These are phyloP conservation scores for Mus pahari DNA, from an alignment of 2,113 vertebrate genomes.

Conservation along the genomic window DNA sequence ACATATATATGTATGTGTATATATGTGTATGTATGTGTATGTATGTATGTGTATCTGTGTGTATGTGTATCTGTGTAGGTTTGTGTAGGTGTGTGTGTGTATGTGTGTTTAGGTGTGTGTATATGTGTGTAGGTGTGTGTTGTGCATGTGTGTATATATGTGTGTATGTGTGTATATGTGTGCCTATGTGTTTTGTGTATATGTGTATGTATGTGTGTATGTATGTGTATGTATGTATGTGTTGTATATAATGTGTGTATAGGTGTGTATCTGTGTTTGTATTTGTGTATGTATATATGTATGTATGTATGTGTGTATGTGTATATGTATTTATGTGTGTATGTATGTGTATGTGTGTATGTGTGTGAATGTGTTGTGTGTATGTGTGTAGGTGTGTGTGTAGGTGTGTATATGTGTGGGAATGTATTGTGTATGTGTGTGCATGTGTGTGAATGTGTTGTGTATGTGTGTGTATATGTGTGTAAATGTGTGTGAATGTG, in stretches of 20 bases:
- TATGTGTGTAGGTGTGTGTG: background rate
- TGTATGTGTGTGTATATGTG: background rate
- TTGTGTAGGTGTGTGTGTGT: too few relatives aligned
- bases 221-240: background rate
- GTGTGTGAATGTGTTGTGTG: background rate
- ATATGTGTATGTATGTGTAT: too few relatives aligned
- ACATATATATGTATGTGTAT: too few relatives aligned
- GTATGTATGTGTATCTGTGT: background rate
- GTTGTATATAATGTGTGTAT: background rate
- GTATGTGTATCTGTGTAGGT: too few relatives aligned
- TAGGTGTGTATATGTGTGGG: background rate
- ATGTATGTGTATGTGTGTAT: too few relatives aligned
- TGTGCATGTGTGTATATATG: background rate
- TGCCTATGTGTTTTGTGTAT: too few relatives aligned
- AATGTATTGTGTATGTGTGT: background rate
- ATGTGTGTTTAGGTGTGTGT: background rate
- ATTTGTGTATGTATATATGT: too few relatives aligned
- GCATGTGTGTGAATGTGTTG: background rate
- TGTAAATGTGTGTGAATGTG: too few relatives aligned
- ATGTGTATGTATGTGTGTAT: background rate
- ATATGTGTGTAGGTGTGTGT: background rate
- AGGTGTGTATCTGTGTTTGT: too few relatives aligned
- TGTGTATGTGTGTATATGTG: background rate
- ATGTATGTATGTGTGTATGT: background rate
- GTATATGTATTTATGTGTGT: too few relatives aligned